Evolutionary conservation across 2,113 vertebrate genomes (phyloP).

Genomic region (Epinephelus lanceolatus): DNA sequence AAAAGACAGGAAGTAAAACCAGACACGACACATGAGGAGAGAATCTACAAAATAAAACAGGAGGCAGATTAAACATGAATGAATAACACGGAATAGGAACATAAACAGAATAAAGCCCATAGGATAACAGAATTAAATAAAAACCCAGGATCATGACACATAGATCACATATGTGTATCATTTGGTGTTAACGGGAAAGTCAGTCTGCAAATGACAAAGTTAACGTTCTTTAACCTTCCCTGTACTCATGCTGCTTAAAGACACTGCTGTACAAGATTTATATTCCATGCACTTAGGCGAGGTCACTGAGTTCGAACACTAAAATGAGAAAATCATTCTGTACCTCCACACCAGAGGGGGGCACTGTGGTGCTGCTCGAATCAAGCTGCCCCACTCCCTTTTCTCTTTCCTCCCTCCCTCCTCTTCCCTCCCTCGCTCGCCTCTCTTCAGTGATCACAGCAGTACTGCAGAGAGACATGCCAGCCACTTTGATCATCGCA

Average conservation of each 20-base stretch:
- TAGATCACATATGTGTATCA: not conserved
- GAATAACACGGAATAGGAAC: no score
- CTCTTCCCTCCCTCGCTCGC: conserved; percentile 49
- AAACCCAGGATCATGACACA: no score
- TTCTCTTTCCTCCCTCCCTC: conserved; percentile 22
- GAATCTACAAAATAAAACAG: no score
- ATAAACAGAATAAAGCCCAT: no score
- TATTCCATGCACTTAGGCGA: not conserved
- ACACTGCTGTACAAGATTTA: conserved; percentile 11
- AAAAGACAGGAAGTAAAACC: no score
- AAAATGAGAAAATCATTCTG: not conserved
- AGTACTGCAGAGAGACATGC: conserved; percentile 79
- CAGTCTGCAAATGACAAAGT: not conserved
- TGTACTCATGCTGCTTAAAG: not conserved
- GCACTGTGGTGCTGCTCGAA: conserved; percentile 48
- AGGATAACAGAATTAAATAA: no score
- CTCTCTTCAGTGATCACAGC: conserved; percentile 86
- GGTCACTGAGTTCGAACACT: conserved; percentile 26
- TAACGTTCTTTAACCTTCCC: not conserved
- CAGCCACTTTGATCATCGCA: conserved; percentile 78
- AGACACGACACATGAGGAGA: no score
- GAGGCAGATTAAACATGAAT: no score
- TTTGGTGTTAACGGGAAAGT: not conserved
- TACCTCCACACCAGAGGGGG: conserved; percentile 74
- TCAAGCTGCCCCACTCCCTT: conserved; percentile 26